Evolutionary conservation across 2,888 invertebrate species (phyloP), one percentile per base, ranked within the genome.

Genomic region (Plemyria rubiginata): DNA sequence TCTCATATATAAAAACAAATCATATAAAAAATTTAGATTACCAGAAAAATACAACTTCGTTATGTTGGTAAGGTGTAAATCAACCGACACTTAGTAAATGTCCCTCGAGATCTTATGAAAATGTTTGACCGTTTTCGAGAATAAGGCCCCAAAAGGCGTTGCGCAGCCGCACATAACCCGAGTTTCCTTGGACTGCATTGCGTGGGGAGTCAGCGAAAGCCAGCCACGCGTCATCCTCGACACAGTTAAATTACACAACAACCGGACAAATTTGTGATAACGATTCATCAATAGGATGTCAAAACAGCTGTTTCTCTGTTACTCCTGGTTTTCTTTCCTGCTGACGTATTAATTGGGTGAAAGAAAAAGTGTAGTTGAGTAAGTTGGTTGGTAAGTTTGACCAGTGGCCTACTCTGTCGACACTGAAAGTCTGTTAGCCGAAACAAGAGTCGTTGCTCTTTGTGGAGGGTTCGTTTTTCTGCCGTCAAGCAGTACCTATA

Each of bases 161-260:
- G 54, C 63, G 32, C 38, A 16, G 40, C n/a, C 6, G 49, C 67
- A 76, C 77, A 76, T 73, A 76, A 72, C 75, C 71, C 78, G 85
- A 82, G 78, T 88, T 88, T 88, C 80, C 82, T 80, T 73, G 74
- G 67, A 71, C 65, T 64, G 69, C 65, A 64, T 70, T 62, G 60
- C 64, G 64, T 66, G 63, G 65, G 66, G 61, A 63, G 68, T 74
- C 74, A 78, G 90, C 89, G 90, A 90, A 90, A 90, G 90, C 85
- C 78, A 68, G 72, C 75, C 64, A 72, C 82, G 80, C 86, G 84
- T 89, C 90, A 88, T 79, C 79, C 77, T 78, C 79, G 75, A 74
- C 80, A 80, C 77, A 79, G 79, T 74, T 77, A 79, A n/a, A n/a
- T 91, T 90, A 86, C 86, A 85, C 86, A 89, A 88, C 77, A 72